phyloP scores from a whole-genome alignment of 2,888 invertebrate species.

The Flabesymbios commensalis region DNA sequence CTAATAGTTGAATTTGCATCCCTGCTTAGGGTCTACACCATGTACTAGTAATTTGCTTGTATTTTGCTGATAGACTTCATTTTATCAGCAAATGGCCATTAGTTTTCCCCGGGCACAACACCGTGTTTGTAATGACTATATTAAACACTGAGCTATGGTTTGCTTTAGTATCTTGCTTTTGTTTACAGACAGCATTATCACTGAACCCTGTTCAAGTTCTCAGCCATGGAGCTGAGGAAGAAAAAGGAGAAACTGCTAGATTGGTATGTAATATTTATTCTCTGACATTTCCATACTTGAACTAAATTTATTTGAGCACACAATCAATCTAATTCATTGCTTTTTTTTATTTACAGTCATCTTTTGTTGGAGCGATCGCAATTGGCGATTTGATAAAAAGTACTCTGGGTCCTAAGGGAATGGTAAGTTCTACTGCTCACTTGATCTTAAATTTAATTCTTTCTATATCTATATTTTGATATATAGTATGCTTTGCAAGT shows the following conservation, averaged over 20 bases:
- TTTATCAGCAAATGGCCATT: too few species aligned
- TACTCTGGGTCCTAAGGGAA: conserved; percentile 98
- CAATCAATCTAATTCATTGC: background rate
- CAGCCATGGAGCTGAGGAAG: conserved; percentile 95
- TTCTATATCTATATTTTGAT: background rate
- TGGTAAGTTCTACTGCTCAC: conserved; percentile 72
- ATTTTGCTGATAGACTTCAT: too few species aligned
- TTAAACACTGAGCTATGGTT: too few species aligned
- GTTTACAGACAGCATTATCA: too few species aligned
- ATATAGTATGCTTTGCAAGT: background rate
- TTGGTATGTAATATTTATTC: conserved; percentile 63
- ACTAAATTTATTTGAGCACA: background rate
- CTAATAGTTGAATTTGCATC: too few species aligned
- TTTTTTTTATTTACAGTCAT: conserved; percentile 70
- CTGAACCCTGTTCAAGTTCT: conserved; percentile 92
- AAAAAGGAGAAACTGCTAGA: conserved; percentile 95
- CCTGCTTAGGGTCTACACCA: too few species aligned
- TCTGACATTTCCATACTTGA: background rate
- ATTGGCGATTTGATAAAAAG: conserved; percentile 98
- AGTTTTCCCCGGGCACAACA: too few species aligned
- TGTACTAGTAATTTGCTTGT: too few species aligned
- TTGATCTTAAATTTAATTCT: background rate
- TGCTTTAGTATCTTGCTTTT: too few species aligned
- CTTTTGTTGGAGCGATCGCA: conserved; percentile 97
- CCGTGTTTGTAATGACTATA: too few species aligned